Evolutionary conservation across 2,113 vertebrate species (phyloP), one percentile per base, ranked within the genome.

Genomic region (Paedocypris sp.): DNA sequence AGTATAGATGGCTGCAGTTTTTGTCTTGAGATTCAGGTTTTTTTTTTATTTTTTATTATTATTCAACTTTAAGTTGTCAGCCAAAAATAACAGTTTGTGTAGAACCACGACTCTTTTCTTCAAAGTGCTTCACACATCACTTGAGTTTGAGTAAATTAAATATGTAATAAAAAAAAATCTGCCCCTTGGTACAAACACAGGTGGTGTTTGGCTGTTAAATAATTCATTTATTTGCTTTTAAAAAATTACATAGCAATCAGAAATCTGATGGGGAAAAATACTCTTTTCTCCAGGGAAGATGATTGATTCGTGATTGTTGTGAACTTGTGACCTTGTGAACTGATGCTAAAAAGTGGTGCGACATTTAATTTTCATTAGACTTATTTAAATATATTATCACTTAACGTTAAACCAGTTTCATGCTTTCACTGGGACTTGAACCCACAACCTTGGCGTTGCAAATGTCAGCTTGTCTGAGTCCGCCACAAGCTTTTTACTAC

Each of bases 171-270:
- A 56, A 52, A 18, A 22, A 25, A 13, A 47, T 1, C 47, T 64
- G n/a, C n/a, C 29, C 31, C 49, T 50, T 8, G 8, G 47, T 29
- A 62, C 22, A 33, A 41, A 23, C 31, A 7, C 4, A 4, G 53
- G 13, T 59, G 73, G 54, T 66, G 25, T 61, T 63, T 29, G 4
- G 31, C 45, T 66, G 33, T 74, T 81, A 74, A 79, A 75, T 80
- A 77, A 76, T 75, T 67, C 62, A 73, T 70, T 67, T 74, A 73
- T 67, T 65, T 71, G 72, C 64, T 72, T 75, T 74, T 65, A 77
- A 70, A 73, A 74, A 76, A 73, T 72, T 18, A 76, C 41, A 16
- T 57, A 39, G 51, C 61, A 22, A 67, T 70, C 61, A 54, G 54
- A 54, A 62, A 49, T 65, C 59, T 33, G 39, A 60, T 38, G 15